Conservation (phyloP, 2,888 invertebrate genomes). For the Mythimna albipuncta region DNA sequence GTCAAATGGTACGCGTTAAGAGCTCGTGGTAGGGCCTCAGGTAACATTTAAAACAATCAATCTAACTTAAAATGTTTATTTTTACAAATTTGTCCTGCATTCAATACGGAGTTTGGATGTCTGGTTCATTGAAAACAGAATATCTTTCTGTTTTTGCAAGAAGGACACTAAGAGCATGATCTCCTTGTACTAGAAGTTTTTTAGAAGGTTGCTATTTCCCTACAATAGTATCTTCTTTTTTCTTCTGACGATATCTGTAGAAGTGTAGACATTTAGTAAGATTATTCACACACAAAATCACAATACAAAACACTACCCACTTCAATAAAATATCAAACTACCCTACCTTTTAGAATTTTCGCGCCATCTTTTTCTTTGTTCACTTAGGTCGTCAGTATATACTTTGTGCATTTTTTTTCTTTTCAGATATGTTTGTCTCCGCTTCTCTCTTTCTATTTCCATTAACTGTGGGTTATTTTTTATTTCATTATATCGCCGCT, state of each 20-base stretch:
- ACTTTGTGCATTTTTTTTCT: neutral
- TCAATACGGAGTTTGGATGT: no score
- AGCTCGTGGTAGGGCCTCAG: neutral
- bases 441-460: neutral
- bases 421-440: neutral
- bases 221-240: neutral
- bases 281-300: neutral
- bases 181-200: no score
- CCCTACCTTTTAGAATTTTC: neutral
- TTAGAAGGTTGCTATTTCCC: neutral
- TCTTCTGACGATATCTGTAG: neutral
- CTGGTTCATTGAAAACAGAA: neutral
- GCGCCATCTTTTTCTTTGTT: slow-evolving; percentile 1
- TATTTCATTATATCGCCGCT: neutral
- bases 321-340: no score
- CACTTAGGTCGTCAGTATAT: neutral
- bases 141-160: neutral
- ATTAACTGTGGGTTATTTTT: neutral
- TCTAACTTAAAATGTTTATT: neutral
- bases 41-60: neutral
- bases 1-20: no score
- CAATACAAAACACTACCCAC: no score
- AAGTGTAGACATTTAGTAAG: neutral
- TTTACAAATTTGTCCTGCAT: neutral
- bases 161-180: no score